Conservation (phyloP, 2,888 invertebrate species). For the Drosophila histrio region DNA sequence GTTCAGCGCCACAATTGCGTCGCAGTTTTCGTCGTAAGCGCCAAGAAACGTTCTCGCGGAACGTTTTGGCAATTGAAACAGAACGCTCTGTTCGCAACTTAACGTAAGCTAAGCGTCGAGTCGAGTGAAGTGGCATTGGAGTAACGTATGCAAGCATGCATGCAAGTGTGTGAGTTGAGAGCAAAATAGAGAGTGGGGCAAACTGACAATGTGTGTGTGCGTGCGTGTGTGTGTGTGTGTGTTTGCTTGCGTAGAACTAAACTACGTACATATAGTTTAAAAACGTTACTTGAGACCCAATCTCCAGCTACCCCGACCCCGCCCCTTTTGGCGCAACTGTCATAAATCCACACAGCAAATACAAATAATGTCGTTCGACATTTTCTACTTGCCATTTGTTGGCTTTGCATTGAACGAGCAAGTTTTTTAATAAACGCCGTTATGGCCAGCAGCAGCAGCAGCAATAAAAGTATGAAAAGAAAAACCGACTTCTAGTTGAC, state of each 20-base stretch:
- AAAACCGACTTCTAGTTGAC: slow-evolving; percentile 44
- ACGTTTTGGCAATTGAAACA: slow-evolving; percentile 64
- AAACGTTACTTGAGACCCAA: slow-evolving; percentile 38
- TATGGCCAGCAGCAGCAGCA: slow-evolving; percentile 26
- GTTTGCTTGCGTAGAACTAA: slow-evolving; percentile 32
- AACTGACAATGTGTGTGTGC: neutral
- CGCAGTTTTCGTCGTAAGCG: slow-evolving; percentile 74
- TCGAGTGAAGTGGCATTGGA: slow-evolving; percentile 38
- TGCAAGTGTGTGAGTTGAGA: slow-evolving; percentile 4
- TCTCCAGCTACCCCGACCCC: neutral
- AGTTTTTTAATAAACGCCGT: slow-evolving; percentile 68
- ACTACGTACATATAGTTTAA: slow-evolving; percentile 43
- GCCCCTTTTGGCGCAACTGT: slow-evolving; percentile 3
- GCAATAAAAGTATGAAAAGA: slow-evolving; percentile 2
- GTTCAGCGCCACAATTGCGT: slow-evolving; percentile 79
- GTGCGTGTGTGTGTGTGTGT: slow-evolving; percentile 15
- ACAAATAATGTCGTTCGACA: slow-evolving; percentile 60
- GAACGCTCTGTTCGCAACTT: slow-evolving; percentile 28
- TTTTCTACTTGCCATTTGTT: slow-evolving; percentile 29
- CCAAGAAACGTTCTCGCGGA: slow-evolving; percentile 60
- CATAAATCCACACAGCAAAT: slow-evolving; percentile 64
- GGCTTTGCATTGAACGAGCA: slow-evolving; percentile 42
- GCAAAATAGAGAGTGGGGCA: slow-evolving; percentile 20
- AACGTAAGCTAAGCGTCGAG: slow-evolving; percentile 55
- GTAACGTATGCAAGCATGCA: neutral